Evolutionary conservation across 2,888 invertebrate genomes (phyloP).

Genomic region (Cantharis lateralis): DNA sequence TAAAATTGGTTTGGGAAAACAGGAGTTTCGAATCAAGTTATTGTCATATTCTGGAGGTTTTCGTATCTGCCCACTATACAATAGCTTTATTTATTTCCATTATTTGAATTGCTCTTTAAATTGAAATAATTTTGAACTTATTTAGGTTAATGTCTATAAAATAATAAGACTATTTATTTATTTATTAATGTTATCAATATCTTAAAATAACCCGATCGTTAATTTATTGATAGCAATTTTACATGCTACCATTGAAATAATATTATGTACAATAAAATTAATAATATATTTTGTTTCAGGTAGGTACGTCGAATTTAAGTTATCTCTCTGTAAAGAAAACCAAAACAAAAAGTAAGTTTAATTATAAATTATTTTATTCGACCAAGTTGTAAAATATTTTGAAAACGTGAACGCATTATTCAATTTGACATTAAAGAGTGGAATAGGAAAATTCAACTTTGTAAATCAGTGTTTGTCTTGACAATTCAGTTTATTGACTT

Average conservation of each 20-base stretch:
- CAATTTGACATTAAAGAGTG: conserved; percentile 17
- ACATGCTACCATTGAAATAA: background rate
- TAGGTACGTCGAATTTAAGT: conserved; percentile 7
- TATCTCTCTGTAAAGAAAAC: background rate
- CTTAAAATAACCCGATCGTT: background rate
- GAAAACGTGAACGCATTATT: conserved; percentile 26
- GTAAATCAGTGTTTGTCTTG: conserved; percentile 27
- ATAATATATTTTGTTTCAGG: conserved; percentile 8
- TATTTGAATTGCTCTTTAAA: background rate
- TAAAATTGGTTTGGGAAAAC: too few species aligned
- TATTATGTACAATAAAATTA: background rate
- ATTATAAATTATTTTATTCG: conserved; percentile 21
- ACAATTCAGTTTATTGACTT: conserved; percentile 26
- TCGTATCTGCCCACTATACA: too few species aligned
- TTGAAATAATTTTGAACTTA: background rate
- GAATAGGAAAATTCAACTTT: conserved; percentile 11
- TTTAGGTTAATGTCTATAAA: background rate
- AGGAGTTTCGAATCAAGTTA: too few species aligned
- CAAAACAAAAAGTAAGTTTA: conserved; percentile 17
- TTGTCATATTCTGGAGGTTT: background rate
- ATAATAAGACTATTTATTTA: background rate
- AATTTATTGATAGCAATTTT: background rate
- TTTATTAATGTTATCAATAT: background rate
- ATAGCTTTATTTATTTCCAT: background rate
- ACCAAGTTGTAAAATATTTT: conserved; percentile 16